Evolutionary conservation across 2,888 invertebrate species (phyloP).

Genomic region (Nebria brevicollis): DNA sequence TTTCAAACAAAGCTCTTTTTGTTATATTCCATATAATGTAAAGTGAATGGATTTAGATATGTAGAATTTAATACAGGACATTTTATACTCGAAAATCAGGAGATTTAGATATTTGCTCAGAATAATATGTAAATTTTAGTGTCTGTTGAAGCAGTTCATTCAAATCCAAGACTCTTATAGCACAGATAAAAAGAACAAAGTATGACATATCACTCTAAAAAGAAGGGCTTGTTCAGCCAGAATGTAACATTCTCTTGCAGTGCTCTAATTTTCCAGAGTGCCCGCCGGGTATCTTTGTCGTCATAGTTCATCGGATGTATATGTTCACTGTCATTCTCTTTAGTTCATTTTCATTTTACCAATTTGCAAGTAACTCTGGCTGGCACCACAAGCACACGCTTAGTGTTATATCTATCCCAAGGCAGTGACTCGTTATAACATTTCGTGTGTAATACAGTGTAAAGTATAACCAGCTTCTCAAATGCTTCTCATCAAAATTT

Average conservation of each 20-base stretch:
- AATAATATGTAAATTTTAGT: not conserved
- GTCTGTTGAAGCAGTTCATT: not conserved
- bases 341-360: constrained; percentile 35
- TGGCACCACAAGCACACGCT: constrained; percentile 3
- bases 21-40: not conserved
- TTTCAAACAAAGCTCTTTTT: not conserved
- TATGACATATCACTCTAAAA: not conserved
- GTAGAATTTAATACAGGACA: not conserved
- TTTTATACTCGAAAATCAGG: not conserved
- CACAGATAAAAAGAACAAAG: not conserved
- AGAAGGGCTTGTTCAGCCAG: not conserved
- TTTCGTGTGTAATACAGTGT: constrained; percentile 31
- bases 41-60: not conserved
- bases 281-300: not conserved
- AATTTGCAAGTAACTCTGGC: constrained; percentile 38
- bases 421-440: constrained; percentile 26
- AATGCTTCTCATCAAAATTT: constrained; percentile 40
- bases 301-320: constrained; percentile 10
- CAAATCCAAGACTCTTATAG: not conserved
- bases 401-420: constrained; percentile 33
- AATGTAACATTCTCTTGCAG: not conserved
- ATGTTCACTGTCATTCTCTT: not conserved
- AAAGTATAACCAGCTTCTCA: constrained; percentile 33
- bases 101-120: not conserved
- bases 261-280: constrained; percentile 6